Conservation (phyloP, 2,113 vertebrate species). For the Cervus canadensis region DNA sequence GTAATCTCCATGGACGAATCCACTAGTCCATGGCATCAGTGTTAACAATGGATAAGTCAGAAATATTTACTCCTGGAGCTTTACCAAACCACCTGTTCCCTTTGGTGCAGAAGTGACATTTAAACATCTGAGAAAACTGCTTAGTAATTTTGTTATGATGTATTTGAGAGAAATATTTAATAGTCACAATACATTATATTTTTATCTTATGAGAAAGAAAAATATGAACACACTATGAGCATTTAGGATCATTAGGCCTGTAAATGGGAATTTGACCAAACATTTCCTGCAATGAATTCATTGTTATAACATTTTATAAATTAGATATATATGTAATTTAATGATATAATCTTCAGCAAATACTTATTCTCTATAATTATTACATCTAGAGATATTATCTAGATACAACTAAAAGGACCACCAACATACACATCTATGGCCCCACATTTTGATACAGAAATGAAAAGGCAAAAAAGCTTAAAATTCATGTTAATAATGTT, state of each 20-base stretch:
- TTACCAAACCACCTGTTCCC: neutral
- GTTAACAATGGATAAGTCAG: neutral
- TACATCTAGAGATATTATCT: neutral
- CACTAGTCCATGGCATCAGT: neutral
- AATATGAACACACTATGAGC: neutral
- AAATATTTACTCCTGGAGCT: neutral
- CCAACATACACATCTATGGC: neutral
- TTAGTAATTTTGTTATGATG: neutral
- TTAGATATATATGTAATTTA: neutral
- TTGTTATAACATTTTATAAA: neutral
- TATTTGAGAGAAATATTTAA: neutral
- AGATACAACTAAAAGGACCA: neutral
- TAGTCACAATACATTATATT: neutral
- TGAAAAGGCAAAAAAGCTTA: neutral
- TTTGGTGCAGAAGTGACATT: neutral
- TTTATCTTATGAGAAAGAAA: neutral
- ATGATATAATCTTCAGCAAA: neutral
- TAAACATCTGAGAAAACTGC: neutral
- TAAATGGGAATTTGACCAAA: neutral
- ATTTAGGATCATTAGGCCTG: neutral
- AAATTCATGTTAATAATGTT: neutral
- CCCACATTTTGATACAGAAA: neutral
- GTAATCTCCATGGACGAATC: rapidly evolving
- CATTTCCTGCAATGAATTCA: neutral
- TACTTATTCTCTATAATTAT: neutral